Base-by-base conservation (phyloP, 2,888 invertebrate genomes). In the Zaprionus obscuricornis region DNA sequence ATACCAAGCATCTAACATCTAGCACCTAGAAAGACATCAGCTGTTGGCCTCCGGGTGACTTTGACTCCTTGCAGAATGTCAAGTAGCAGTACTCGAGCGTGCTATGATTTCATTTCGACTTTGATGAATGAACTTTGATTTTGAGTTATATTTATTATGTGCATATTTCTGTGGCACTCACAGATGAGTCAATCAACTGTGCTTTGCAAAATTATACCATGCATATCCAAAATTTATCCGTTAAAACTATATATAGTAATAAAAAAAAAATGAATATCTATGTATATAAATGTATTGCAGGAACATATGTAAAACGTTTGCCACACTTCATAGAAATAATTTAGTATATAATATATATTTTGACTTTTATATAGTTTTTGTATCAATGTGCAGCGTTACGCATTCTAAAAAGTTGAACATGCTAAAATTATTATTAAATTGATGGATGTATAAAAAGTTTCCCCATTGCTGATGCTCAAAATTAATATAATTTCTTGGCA, bases 41-140 rank as follows among this genome's bases (percentile, higher is more conserved):
- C 58, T 29, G 11, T 29, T 47, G 27, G 39, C 16, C 39, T 39
- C 24, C 24, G 31, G 40, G 46, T 40, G 43, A 57, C 47, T 54
- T 43, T 58, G 65, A 55, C 51, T 59, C 37, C 46, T n/a, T 26
- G n/a, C 45, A 39, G 59, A 64, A 50, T 64, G 74, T 73, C 69
- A 68, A 71, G 56, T 64, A 60, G 47, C 54, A 60, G 24, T 57
- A 69, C 59, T 64, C 56, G 54, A 74, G 57, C 57, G 54, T 60
- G 65, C 43, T 42, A 42, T 55, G 60, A 54, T 73, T 74, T 55
- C 39, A 59, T 56, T 51, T 62, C 45, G 83, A 77, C 79, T 75
- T 79, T 77, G 83, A 77, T 79, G 77, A 83, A 77, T 77, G 73
- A 66, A 64, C 51, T 72, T 72, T 64, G 79, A 71, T 78, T 74